Evolutionary conservation across 2,797 vertebrate species (phyloP), one percentile per base, ranked within the genome.

Genomic region (Clarias laeviceps): DNA sequence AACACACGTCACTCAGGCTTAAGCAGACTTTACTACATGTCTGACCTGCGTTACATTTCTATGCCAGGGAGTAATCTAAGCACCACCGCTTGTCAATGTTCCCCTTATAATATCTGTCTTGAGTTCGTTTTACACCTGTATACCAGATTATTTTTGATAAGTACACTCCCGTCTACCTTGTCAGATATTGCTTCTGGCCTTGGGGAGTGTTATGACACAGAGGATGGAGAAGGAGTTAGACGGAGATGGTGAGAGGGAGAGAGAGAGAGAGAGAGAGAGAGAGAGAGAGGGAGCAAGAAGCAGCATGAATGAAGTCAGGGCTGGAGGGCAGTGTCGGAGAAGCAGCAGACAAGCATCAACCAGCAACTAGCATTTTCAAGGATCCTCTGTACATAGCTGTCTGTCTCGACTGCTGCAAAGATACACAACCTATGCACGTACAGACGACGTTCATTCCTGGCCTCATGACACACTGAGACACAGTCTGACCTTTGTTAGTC

Each of bases 161-260:
- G 74, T 81, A 79, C 80, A 77, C 80, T 80, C 65, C 54, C 18
- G 65, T 65, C 40, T 78, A 12, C n/a, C 54, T 73, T 7, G 34
- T 77, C 82, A 86, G 90, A 89, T 90, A 91, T 93, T 91, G 89
- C 90, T 84, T 77, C 54, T 93, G 90, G 85, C 94, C 92, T 17
- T 81, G 76, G 93, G 93, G 91, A 84, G 90, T 95, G 92, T 95
- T 94, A 93, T 96, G 94, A 95, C 94, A 95, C 93, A 91, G 56
- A 93, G 93, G 93, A 94, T 72, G 90, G 90, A 85, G n/a, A 66
- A 34, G 89, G 90, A 85, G 24, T 34, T 54, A 54, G 74, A 61
- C 45, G 72, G 61, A 77, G 73, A 90, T 90, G 84, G 24, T 57
- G 66, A 83, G 82, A 72, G 86, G 84, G 24, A 64, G 66, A 83